Evolutionary conservation across 2,888 invertebrate species (phyloP).

Genomic region (Ochropleura leucogaster): DNA sequence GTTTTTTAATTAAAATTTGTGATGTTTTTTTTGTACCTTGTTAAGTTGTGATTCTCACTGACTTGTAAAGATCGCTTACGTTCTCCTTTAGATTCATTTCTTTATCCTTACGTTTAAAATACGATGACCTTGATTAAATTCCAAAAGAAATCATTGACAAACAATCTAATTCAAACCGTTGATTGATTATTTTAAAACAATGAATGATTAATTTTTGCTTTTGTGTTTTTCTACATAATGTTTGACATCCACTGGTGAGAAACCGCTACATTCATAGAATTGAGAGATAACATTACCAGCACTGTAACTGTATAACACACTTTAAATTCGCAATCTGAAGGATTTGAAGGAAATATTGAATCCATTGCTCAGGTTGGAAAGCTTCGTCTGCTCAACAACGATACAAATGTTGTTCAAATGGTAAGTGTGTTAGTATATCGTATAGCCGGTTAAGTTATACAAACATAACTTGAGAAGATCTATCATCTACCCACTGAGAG

Average conservation of each 20-base stretch:
- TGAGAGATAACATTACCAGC: not conserved
- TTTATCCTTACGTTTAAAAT: constrained; percentile 4
- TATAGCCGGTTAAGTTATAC: not conserved
- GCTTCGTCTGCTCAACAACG: not conserved
- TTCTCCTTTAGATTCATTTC: not conserved
- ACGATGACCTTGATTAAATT: not conserved
- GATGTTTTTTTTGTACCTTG: not conserved
- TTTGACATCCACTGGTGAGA: no score
- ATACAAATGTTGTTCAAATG: not conserved
- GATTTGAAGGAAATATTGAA: not conserved
- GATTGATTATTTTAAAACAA: not conserved
- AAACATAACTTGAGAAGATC: not conserved
- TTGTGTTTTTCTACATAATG: no score
- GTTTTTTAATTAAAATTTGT: not conserved
- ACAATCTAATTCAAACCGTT: constrained; percentile 4
- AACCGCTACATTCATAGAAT: no score
- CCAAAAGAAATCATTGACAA: not conserved
- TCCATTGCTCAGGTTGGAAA: not conserved
- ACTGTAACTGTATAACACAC: not conserved
- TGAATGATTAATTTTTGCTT: no score
- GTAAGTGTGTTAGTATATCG: not conserved
- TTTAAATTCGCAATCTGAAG: not conserved
- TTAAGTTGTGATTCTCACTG: not conserved
- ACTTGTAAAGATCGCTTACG: not conserved
- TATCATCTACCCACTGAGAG: constrained; percentile 6